phyloP scores from a whole-genome alignment of 1,140 invertebrate genomes.

The Neelides sp. region DNA sequence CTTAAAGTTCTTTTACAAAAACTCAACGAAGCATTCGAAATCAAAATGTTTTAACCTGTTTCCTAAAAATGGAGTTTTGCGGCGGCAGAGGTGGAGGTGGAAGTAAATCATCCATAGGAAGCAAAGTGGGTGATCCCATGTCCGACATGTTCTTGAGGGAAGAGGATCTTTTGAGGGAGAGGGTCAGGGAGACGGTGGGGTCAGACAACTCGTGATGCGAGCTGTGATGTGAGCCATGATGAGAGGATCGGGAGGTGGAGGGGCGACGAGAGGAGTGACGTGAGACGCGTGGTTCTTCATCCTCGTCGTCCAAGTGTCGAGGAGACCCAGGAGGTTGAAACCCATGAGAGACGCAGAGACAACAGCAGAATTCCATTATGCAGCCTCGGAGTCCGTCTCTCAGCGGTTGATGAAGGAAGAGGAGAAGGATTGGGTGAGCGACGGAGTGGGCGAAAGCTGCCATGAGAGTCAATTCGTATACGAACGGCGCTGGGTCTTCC shows the following conservation, averaged over 20 bases:
- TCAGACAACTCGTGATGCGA: slow-evolving; percentile 3
- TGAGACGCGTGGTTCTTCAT: slow-evolving; percentile 11
- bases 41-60: slow-evolving; percentile 21
- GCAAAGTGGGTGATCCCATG: slow-evolving; percentile 14
- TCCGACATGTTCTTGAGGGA: no score
- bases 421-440: slow-evolving; percentile 66
- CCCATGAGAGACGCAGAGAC: slow-evolving; percentile 23
- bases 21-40: neutral
- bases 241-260: slow-evolving; percentile 14
- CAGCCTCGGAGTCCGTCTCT: slow-evolving; percentile 25
- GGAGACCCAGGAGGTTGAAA: slow-evolving; percentile 2
- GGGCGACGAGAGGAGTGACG: slow-evolving; percentile 1
- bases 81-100: slow-evolving; percentile 28
- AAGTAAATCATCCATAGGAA: slow-evolving; percentile 16
- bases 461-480: slow-evolving; percentile 57
- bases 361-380: slow-evolving; percentile 28
- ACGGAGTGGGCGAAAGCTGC: slow-evolving; percentile 76
- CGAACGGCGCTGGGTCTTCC: slow-evolving; percentile 31
- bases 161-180: slow-evolving; percentile 17
- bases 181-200: slow-evolving; percentile 10
- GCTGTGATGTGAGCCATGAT: slow-evolving; percentile 4
- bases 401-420: slow-evolving; percentile 51
- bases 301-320: slow-evolving; percentile 6
- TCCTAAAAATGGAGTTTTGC: slow-evolving; percentile 25
- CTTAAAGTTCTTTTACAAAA: no score